phyloP scores from a whole-genome alignment of 2,888 invertebrate genomes.

The Acronicta leporina region DNA sequence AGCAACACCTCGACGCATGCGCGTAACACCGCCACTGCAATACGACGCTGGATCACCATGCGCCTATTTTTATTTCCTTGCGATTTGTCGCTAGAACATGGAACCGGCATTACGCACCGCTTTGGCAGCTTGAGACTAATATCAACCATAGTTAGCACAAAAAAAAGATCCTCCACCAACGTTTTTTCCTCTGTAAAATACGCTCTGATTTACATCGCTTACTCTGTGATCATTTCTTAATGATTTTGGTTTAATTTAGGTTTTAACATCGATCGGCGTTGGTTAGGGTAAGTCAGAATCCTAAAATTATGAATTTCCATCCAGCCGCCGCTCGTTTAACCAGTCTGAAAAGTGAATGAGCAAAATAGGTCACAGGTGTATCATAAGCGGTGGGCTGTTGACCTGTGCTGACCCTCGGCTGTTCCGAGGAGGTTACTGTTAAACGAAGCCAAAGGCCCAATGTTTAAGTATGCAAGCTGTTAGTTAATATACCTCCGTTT shows the following conservation, averaged over 20 bases:
- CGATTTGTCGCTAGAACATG: conserved; percentile 52
- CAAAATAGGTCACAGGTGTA: conserved; percentile 18
- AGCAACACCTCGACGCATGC: conserved; percentile 78
- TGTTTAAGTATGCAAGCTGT: no score
- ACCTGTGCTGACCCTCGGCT: conserved; percentile 3
- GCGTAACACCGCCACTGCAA: conserved; percentile 79
- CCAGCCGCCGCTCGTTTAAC: no score
- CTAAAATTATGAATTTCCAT: not conserved
- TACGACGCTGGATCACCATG: conserved; percentile 78
- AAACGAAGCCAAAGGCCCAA: no score
- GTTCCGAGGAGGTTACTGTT: no score
- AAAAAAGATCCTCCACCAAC: conserved; percentile 4
- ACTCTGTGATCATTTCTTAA: not conserved
- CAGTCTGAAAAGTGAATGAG: not conserved
- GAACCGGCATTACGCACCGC: conserved; percentile 27
- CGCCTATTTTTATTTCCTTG: conserved; percentile 74
- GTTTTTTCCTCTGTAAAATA: not conserved
- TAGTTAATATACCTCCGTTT: no score
- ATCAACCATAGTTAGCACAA: not conserved
- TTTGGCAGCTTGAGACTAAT: conserved; percentile 7
- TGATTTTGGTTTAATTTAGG: not conserved
- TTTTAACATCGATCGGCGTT: conserved; percentile 27
- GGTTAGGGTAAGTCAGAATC: conserved; percentile 16
- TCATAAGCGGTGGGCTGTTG: conserved; percentile 11
- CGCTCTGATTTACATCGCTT: not conserved